A percentile compares a stretch with the other conserved stretches of the same genome.
Conservation (phyloP, 2,888 invertebrate species). For the Lycia hirtaria region DNA sequence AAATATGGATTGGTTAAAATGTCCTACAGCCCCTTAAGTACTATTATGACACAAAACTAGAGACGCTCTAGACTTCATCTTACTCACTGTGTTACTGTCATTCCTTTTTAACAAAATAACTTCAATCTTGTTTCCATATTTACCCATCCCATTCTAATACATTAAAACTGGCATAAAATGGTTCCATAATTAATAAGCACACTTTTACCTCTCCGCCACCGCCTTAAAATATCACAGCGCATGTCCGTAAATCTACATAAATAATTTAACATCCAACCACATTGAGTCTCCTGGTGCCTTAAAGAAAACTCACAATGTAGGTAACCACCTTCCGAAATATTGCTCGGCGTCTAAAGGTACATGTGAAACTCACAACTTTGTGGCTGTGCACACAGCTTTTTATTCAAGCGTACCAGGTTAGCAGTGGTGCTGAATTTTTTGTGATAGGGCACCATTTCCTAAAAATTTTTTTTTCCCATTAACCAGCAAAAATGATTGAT, state of each 20-base stretch:
- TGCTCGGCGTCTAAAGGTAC: conserved; percentile 4
- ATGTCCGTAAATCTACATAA: conserved; percentile 12
- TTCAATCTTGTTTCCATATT: no score
- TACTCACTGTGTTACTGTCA: no score
- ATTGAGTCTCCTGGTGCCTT: conserved; percentile 7
- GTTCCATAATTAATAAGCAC: neutral
- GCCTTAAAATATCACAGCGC: neutral
- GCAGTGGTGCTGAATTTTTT: no score
- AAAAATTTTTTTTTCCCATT: no score
- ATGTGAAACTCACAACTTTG: conserved; percentile 27
- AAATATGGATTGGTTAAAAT: no score
- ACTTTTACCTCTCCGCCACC: neutral
- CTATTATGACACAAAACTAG: no score
- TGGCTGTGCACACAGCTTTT: conserved; percentile 54
- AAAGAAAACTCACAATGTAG: conserved; percentile 22
- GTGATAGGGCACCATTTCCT: no score
- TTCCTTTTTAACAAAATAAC: no score
- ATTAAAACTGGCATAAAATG: neutral
- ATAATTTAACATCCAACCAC: conserved; percentile 6
- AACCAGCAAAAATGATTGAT: no score
- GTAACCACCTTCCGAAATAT: conserved; percentile 30
- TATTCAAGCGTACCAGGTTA: conserved; percentile 56
- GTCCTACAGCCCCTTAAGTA: no score
- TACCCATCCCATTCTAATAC: neutral
- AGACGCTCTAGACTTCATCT: no score